Percentiles rank a stretch among this genome's conserved stretches.
Evolutionary conservation across 1,140 invertebrate genomes (phyloP).

Genomic region (Drosophila hydei): DNA sequence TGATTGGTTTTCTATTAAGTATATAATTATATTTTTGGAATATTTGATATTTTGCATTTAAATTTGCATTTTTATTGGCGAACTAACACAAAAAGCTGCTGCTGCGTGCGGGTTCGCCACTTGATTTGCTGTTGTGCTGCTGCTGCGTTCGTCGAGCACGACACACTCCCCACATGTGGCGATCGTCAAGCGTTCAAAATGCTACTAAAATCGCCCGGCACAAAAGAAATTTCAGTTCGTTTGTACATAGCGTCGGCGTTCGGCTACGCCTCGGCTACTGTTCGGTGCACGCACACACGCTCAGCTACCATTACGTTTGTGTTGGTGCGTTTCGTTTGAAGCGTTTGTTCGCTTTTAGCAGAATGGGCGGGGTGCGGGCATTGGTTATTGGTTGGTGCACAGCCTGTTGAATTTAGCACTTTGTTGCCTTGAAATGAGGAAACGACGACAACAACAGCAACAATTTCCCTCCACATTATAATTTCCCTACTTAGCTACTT

Average conservation of each 20-base stretch:
- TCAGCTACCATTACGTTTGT: conserved; percentile 3
- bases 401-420: conserved; percentile 72
- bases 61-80: conserved; percentile 4
- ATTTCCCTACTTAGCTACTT: conserved; percentile 49
- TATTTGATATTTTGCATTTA: background rate
- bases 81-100: conserved; percentile 62
- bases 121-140: conserved; percentile 57
- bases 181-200: conserved; percentile 84
- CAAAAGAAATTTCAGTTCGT: conserved; percentile 73
- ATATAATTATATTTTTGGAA: background rate
- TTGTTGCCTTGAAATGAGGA: conserved; percentile 80
- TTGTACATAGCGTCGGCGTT: conserved; percentile 23
- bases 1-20: background rate
- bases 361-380: background rate
- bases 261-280: conserved; percentile 24
- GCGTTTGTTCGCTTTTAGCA: background rate
- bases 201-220: conserved; percentile 79
- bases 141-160: conserved; percentile 81
- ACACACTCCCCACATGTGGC: conserved; percentile 83
- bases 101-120: conserved; percentile 49
- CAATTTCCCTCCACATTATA: conserved; percentile 45
- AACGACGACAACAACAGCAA: conserved; percentile 50
- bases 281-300: conserved; percentile 38
- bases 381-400: too few relatives aligned
- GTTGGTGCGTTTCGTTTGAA: conserved; percentile 16